phyloP scores from a whole-genome alignment of 2,113 vertebrate genomes.

The Coptodon rendalli region DNA sequence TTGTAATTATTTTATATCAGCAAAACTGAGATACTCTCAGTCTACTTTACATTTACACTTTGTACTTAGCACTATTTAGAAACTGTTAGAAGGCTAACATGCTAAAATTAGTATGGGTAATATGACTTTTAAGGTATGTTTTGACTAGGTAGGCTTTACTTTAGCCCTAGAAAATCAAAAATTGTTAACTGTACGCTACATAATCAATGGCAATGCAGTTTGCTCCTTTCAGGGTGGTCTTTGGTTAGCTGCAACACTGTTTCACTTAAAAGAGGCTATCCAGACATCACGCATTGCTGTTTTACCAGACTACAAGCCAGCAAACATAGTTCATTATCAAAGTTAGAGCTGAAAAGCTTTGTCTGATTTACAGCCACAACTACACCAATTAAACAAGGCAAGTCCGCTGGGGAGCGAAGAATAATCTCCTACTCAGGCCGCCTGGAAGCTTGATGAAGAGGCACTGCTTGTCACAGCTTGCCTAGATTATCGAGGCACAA shows the following conservation, averaged over 20 bases:
- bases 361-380: conserved; percentile 31
- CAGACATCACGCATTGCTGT: conserved; percentile 1
- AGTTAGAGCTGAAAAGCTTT: conserved; percentile 1
- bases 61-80: background rate
- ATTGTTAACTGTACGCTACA: background rate
- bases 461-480: conserved; percentile 20
- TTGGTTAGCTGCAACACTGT: conserved; percentile 1
- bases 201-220: background rate
- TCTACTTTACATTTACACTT: background rate
- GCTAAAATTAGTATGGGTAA: background rate
- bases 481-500: background rate
- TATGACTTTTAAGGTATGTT: background rate
- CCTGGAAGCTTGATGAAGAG: background rate
- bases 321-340: conserved; percentile 15
- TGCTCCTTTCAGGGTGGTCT: background rate
- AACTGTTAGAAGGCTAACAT: background rate
- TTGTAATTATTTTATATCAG: background rate
- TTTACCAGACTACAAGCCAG: background rate
- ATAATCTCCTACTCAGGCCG: background rate
- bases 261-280: conserved; percentile 20
- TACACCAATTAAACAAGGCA: conserved; percentile 26
- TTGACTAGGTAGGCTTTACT: background rate
- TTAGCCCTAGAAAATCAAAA: background rate
- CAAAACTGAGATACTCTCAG: background rate
- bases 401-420: background rate